These are phyloP conservation scores for Deroplatys truncata DNA, from an alignment of 2,888 invertebrate species.

Conservation along the genomic window DNA sequence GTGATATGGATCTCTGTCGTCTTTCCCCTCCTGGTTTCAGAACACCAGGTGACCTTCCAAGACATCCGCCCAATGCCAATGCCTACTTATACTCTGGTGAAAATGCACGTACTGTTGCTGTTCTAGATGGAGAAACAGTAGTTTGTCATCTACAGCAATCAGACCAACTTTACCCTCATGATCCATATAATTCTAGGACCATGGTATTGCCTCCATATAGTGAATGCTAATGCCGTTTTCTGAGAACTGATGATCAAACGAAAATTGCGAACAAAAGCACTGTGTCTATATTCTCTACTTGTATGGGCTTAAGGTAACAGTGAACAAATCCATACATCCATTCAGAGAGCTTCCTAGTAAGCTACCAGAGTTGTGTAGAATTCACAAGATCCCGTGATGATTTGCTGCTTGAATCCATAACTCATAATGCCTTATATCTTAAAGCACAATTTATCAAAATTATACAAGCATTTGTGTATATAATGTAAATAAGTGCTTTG, in stretches of 20 bases:
- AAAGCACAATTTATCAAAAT: slow-evolving; percentile 28
- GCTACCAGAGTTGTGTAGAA: slow-evolving; percentile 10
- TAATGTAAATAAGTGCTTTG: slow-evolving; percentile 54
- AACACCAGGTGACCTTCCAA: background rate
- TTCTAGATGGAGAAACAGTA: slow-evolving; percentile 79
- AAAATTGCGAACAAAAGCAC: background rate
- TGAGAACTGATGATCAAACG: background rate
- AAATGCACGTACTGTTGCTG: slow-evolving; percentile 56
- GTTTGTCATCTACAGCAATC: slow-evolving; percentile 81
- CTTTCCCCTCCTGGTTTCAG: background rate
- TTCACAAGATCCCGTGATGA: slow-evolving; percentile 6
- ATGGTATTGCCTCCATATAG: slow-evolving; percentile 55
- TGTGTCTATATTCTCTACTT: background rate
- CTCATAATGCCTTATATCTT: slow-evolving; percentile 29
- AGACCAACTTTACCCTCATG: slow-evolving; percentile 50
- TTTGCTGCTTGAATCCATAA: slow-evolving; percentile 28
- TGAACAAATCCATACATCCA: background rate
- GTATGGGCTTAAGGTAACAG: background rate
- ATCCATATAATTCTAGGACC: slow-evolving; percentile 25
- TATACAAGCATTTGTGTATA: slow-evolving; percentile 48
- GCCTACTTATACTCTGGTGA: slow-evolving; percentile 30
- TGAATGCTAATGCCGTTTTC: slow-evolving; percentile 50
- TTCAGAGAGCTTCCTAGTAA: background rate
- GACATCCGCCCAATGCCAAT: slow-evolving; percentile 9
- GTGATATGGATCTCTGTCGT: slow-evolving; percentile 1